A percentile compares a stretch with the other conserved stretches of the same genome.
phyloP scores from a whole-genome alignment of 2,888 invertebrate genomes.

The Macrosiphum euphorbiae region DNA sequence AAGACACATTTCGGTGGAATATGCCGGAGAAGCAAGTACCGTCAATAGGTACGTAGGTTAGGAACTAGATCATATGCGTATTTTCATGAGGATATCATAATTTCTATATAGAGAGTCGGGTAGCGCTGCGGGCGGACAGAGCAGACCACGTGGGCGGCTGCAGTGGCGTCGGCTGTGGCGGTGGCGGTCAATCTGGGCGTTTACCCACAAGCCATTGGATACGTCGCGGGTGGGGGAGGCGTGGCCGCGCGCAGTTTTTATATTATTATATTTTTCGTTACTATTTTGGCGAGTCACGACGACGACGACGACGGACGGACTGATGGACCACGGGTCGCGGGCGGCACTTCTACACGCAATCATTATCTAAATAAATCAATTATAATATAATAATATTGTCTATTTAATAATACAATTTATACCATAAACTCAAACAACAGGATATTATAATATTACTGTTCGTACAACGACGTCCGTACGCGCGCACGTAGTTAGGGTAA shows the following conservation, averaged over 20 bases:
- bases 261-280: not conserved
- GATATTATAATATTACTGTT: not conserved
- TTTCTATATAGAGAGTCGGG: not conserved
- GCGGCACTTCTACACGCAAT: not conserved
- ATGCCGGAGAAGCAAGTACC: not conserved
- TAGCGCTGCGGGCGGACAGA: not conserved
- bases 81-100: not conserved
- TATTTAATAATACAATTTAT: no score
- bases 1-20: not conserved
- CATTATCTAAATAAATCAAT: not conserved
- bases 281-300: constrained; percentile 59
- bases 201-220: constrained; percentile 60
- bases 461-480: not conserved
- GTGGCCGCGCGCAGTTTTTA: constrained; percentile 58
- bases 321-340: no score
- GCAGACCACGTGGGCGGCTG: constrained; percentile 34
- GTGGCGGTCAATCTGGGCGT: constrained; percentile 62
- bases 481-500: not conserved
- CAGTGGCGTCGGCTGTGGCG: not conserved
- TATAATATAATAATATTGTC: not conserved
- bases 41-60: not conserved
- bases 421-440: no score
- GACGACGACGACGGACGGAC: not conserved
- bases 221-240: constrained; percentile 58
- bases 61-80: not conserved